These are phyloP conservation scores for Lamprologus callipterus DNA, from an alignment of 2,113 vertebrate genomes.

Conservation along the genomic window DNA sequence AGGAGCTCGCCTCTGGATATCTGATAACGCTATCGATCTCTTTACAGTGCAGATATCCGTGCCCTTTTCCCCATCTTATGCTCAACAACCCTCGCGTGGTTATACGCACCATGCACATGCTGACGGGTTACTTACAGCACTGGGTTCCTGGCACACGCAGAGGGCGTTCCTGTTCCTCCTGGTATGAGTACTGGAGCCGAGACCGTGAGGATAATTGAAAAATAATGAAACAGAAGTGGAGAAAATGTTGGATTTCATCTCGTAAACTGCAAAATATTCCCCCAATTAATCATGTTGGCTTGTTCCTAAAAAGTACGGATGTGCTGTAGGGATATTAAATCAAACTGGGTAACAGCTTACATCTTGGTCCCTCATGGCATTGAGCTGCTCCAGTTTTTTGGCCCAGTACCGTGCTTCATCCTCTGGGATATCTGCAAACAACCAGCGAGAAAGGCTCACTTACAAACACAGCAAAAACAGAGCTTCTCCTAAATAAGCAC, in stretches of 20 bases:
- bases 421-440: conserved; percentile 87
- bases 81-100: conserved; percentile 17
- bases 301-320: not conserved
- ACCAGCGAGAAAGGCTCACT: conserved; percentile 7
- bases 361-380: conserved; percentile 96
- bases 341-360: conserved; percentile 66
- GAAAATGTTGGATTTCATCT: not conserved
- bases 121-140: conserved; percentile 84
- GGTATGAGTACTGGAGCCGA: conserved; percentile 74
- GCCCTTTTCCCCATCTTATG: not conserved
- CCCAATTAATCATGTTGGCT: not conserved
- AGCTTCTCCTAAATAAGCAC: not conserved
- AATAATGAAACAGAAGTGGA: not conserved
- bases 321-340: not conserved
- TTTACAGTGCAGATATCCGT: not conserved
- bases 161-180: conserved; percentile 87
- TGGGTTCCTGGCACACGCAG: conserved; percentile 84
- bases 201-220: not conserved
- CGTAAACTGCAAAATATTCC: not conserved
- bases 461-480: not conserved
- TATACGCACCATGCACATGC: conserved; percentile 3
- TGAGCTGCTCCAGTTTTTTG: conserved; percentile 96
- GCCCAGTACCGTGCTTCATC: conserved; percentile 98
- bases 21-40: conserved; percentile 48
- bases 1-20: conserved; percentile 23